phyloP scores from a whole-genome alignment of 2,797 vertebrate genomes.

The Siniperca scherzeri region DNA sequence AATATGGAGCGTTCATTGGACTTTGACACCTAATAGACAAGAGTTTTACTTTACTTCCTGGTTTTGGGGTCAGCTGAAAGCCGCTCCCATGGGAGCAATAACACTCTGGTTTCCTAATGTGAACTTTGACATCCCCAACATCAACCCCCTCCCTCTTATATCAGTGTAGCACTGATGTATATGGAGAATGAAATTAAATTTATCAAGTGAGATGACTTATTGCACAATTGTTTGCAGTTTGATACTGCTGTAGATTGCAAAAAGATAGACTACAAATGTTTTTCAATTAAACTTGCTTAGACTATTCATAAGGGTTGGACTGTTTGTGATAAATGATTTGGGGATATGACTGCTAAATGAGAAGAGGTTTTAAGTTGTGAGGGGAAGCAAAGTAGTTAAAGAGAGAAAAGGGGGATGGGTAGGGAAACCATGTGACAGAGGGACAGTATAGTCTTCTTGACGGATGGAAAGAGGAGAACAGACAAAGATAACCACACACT shows the following conservation, averaged over 20 bases:
- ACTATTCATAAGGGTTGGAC: neutral
- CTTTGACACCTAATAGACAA: constrained; percentile 84
- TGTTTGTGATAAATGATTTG: constrained; percentile 11
- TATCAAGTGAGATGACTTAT: neutral
- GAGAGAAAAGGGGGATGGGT: constrained; percentile 56
- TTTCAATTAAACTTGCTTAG: neutral
- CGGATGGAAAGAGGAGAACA: constrained; percentile 63
- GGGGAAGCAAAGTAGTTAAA: constrained; percentile 29
- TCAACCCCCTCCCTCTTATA: constrained; percentile 15
- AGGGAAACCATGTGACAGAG: constrained; percentile 52
- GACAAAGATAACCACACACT: constrained; percentile 77
- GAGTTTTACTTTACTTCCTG: constrained; percentile 84
- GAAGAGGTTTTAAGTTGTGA: constrained; percentile 42
- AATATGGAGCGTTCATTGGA: constrained; percentile 82
- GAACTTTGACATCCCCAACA: constrained; percentile 70
- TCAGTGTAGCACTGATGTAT: neutral
- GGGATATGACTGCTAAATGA: constrained; percentile 22
- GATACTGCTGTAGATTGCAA: neutral
- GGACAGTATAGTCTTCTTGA: constrained; percentile 73
- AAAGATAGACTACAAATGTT: neutral
- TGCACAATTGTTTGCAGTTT: neutral
- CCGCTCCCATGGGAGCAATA: constrained; percentile 75
- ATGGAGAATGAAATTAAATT: neutral
- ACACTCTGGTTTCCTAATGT: constrained; percentile 67
- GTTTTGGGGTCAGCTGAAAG: constrained; percentile 79